phyloP scores from a whole-genome alignment of 2,888 invertebrate genomes.

The Oligia fasciuncula region DNA sequence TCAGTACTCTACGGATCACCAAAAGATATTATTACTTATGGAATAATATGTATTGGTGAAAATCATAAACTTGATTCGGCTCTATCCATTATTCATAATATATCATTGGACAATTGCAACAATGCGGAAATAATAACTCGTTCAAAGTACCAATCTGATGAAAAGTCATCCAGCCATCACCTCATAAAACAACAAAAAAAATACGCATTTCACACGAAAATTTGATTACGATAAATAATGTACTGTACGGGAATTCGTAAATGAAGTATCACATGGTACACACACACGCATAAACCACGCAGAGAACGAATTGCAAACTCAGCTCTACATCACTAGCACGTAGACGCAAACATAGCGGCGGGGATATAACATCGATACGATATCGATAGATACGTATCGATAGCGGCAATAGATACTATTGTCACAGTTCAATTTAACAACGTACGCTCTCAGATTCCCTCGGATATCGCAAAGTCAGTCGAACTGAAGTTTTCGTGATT shows the following conservation, averaged over 20 bases:
- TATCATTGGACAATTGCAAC: constrained; percentile 28
- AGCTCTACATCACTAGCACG: constrained; percentile 79
- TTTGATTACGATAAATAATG: constrained; percentile 65
- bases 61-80: background rate
- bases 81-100: constrained; percentile 17
- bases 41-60: background rate
- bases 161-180: constrained; percentile 38
- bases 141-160: constrained; percentile 43
- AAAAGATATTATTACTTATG: background rate
- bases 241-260: constrained; percentile 62
- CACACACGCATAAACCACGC: constrained; percentile 74
- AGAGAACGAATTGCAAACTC: constrained; percentile 79
- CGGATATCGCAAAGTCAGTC: constrained; percentile 58
- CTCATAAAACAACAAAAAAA: constrained; percentile 58
- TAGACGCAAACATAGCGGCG: constrained; percentile 74
- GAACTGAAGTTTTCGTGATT: constrained; percentile 62
- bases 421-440: constrained; percentile 76
- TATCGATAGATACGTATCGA: constrained; percentile 71
- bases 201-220: constrained; percentile 52
- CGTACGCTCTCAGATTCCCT: constrained; percentile 67
- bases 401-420: constrained; percentile 69
- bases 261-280: constrained; percentile 71
- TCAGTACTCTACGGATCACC: background rate
- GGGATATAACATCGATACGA: constrained; percentile 71
- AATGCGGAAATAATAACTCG: constrained; percentile 43